These are phyloP conservation scores for Kryphioiulus occultus DNA, from an alignment of 2,888 invertebrate species.

Conservation along the genomic window DNA sequence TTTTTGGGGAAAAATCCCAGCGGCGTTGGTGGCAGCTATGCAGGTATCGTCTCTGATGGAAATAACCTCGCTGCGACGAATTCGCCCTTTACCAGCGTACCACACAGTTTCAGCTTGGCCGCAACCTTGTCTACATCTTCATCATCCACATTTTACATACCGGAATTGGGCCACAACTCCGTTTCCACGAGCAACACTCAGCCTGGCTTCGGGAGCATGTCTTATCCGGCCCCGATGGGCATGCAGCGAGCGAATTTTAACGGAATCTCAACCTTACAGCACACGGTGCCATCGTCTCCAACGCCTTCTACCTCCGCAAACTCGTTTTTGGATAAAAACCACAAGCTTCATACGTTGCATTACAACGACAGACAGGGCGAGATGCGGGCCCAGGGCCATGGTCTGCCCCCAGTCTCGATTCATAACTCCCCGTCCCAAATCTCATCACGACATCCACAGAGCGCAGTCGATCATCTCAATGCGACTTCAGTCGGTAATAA, in stretches of 20 bases:
- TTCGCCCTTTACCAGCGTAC: neutral
- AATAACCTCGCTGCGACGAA: neutral
- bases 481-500: neutral
- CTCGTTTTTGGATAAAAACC: constrained; percentile 42
- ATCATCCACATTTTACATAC: constrained; percentile 41
- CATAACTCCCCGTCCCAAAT: neutral
- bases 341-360: constrained; percentile 36
- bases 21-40: neutral
- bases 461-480: neutral
- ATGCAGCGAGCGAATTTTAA: neutral
- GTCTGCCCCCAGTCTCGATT: neutral
- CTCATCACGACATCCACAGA: neutral
- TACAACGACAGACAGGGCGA: neutral
- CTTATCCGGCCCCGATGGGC: neutral
- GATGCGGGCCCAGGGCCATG: neutral
- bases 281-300: neutral
- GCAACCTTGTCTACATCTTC: constrained; percentile 23
- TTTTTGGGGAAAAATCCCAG: constrained; percentile 27
- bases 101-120: neutral
- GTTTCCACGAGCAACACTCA: neutral
- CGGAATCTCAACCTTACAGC: constrained; percentile 42
- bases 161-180: constrained; percentile 22
- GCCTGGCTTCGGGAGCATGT: neutral
- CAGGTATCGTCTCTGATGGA: neutral
- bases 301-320: neutral